Percentiles rank a stretch among this genome's conserved stretches.
phyloP scores from a whole-genome alignment of 2,888 invertebrate species.

The Helleia helle region DNA sequence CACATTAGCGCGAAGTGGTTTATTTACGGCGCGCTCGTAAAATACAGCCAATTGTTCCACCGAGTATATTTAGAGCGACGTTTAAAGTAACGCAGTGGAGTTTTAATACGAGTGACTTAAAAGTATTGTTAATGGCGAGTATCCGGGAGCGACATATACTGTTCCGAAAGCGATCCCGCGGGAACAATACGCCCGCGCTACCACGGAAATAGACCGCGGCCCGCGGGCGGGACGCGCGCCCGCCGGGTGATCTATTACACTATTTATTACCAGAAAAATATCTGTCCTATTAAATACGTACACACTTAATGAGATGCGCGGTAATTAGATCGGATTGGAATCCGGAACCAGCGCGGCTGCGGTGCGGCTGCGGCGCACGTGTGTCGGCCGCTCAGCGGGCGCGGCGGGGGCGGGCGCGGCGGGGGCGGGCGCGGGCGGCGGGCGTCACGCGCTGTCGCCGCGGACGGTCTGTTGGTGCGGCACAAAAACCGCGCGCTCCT shows the following conservation, averaged over 20 bases:
- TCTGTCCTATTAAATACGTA: constrained; percentile 20
- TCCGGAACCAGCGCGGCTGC: constrained; percentile 17
- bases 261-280: constrained; percentile 18
- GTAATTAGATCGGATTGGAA: constrained; percentile 20
- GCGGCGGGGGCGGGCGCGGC: background rate
- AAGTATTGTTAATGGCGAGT: background rate
- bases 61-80: background rate
- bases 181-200: constrained; percentile 3
- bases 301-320: constrained; percentile 19
- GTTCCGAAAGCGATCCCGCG: constrained; percentile 1
- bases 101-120: background rate
- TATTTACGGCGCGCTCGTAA: background rate
- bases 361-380: constrained; percentile 20
- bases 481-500: constrained; percentile 14
- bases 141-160: background rate
- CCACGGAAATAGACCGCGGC: constrained; percentile 1
- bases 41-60: background rate
- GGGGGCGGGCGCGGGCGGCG: too few species aligned
- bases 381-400: constrained; percentile 9
- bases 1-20: too few species aligned
- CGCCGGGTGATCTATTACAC: constrained; percentile 4
- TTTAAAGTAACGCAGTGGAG: background rate
- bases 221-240: background rate
- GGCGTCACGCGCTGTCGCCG: background rate
- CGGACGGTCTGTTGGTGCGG: constrained; percentile 21